Base-by-base conservation (phyloP, 2,797 vertebrate species). In the Sarcophilus harrisii region DNA sequence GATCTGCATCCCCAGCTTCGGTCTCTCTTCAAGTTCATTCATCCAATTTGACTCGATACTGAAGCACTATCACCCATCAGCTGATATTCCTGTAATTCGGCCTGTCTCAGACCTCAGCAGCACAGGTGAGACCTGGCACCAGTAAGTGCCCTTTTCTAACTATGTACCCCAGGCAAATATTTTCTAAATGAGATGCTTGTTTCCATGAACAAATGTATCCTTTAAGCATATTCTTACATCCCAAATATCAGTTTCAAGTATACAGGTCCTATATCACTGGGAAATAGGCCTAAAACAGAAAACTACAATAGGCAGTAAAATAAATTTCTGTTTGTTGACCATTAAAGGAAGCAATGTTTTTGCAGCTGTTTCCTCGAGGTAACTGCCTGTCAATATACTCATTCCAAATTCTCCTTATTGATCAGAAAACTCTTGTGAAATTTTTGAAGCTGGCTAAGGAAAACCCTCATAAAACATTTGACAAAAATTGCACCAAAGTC, bases 401-500 rank as follows among this genome's bases (percentile, higher is more conserved):
- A 59, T 5, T 57, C 91, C 91, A 97, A 73, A 9, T 58, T 90
- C 95, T 60, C 58, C 24, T 87, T 62, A 90, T n/a, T 81, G 45
- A 14, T 11, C 30, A 91, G 90, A 54, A 92, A 52, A 18, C 92
- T 92, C 89, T 92, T 59, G 92, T 81, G 92, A 93, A 58, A 38
- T 95, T 96, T 94, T 38, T 92, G 89, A 94, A 94, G 60, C 94
- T 27, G 58, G n/a, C 52, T 96, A 49, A 66, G 21, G n/a, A 52
- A 96, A 94, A 97, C 30, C 94, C 21, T 94, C 93, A 60, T 27
- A 92, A 92, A 97, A 94, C 21, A 91, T 59, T n/a, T 73, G 52
- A 58, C 58, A 62, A 96, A 95, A 95, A 28, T 49, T 11, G 92
- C 90, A 94, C 21, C 45, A 38, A 92, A 96, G 54, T 94, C 94